Evolutionary conservation across 2,888 invertebrate species (phyloP).

Genomic region (Onchidella celtica): DNA sequence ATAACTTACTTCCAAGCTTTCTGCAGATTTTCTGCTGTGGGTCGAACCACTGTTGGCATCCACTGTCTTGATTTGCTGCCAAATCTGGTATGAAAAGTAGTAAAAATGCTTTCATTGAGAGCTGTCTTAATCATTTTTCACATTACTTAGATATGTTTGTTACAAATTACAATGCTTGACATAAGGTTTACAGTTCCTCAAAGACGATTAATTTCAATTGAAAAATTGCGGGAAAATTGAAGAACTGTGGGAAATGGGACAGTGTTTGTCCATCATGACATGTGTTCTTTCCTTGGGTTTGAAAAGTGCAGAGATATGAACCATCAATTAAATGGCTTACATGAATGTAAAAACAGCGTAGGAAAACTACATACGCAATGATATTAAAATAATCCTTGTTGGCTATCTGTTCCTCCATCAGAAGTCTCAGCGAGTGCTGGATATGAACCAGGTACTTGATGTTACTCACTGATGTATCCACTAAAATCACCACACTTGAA

Average conservation of each 20-base stretch:
- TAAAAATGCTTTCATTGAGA: not conserved
- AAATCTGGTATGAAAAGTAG: conserved; percentile 65
- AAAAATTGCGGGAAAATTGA: no score
- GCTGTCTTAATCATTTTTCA: not conserved
- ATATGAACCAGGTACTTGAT: conserved; percentile 79
- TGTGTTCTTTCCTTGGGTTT: no score
- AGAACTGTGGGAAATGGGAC: no score
- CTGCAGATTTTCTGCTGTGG: conserved; percentile 77
- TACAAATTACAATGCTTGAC: no score
- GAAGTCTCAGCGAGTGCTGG: conserved; percentile 78
- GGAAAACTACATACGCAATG: conserved; percentile 78
- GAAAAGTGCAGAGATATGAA: no score
- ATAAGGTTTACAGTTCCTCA: no score
- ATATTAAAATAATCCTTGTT: conserved; percentile 80
- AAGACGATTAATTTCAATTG: no score
- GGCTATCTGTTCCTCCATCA: conserved; percentile 80
- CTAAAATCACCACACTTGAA: conserved; percentile 76
- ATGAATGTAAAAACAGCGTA: no score
- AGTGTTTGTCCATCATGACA: no score
- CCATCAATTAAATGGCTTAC: no score
- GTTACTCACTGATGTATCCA: conserved; percentile 79
- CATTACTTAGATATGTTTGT: no score
- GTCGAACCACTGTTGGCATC: conserved; percentile 78
- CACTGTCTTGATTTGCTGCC: conserved; percentile 74
- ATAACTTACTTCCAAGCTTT: conserved; percentile 78